Base-by-base conservation (phyloP, 2,113 vertebrate species). In the Percina caprodes region DNA sequence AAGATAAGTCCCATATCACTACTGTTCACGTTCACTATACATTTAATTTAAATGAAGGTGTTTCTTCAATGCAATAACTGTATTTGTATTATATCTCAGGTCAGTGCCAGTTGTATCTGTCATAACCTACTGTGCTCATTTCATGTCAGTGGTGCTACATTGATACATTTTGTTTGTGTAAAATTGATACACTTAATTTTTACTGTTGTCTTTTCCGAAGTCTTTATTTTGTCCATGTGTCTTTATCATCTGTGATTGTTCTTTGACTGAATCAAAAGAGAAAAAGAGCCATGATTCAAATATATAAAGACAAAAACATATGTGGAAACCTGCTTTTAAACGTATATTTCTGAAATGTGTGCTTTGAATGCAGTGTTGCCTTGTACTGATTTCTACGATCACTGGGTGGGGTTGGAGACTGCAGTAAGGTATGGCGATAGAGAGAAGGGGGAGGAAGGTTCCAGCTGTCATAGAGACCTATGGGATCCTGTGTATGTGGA, bases 381-480 rank as follows among this genome's bases (percentile, higher is more conserved):
- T 88, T 67, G 51, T 56, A 77, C 67, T 79, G 87, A 86, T 83
- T 79, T 83, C 54, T 77, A 23, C 39, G 78, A 71, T 54, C n/a
- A 35, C 6, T 13, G 12, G 16, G 48, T 33, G 61, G 52, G 58
- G 61, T 16, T 13, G 69, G 46, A 30, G 33, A 51, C 30, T 16
- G 21, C 23, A 30, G 63, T 51, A 55, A 77, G 62, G 39, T 69
- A 42, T 58, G 48, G 69, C 54, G 76, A 49, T 21, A 18, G 65
- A 13, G 51, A 69, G 61, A 15, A 10, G 63, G 62, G 12, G 23
- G 42, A 49, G 70, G 71, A 71, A 79, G 60, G 52, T 74, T 70
- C 68, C 77, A 86, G 87, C 89, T 88, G 81, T 90, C 89, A 86
- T 21, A 45, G 76, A 79, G 63, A 80, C 46, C 71, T 83, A 89